Conservation (phyloP, 2,113 vertebrate species). For the Tychaedon coryphoeus region DNA sequence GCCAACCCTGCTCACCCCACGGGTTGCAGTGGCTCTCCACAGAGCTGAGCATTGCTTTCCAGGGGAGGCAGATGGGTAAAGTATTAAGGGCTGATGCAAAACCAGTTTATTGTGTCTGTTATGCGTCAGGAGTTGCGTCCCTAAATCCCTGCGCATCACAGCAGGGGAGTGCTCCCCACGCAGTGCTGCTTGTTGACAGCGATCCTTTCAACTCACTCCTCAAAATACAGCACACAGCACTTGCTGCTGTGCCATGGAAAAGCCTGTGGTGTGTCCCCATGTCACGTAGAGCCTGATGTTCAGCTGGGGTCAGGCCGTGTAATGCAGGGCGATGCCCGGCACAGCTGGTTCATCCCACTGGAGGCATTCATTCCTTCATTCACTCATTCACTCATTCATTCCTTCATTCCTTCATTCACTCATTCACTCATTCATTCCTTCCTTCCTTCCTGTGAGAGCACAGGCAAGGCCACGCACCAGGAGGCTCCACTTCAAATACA, state of each 20-base stretch:
- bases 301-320: not conserved
- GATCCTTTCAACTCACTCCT: not conserved
- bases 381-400: not conserved
- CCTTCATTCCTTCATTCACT: not conserved
- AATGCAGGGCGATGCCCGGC: not conserved
- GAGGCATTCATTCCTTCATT: not conserved
- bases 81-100: not conserved
- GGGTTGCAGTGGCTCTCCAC: not conserved
- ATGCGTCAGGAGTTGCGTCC: not conserved
- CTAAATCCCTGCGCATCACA: not conserved
- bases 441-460: not conserved
- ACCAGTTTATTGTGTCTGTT: not conserved
- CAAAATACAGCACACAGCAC: not conserved
- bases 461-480: not conserved
- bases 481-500: not conserved
- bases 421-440: not conserved
- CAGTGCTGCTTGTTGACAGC: not conserved
- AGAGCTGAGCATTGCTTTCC: not conserved
- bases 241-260: not conserved
- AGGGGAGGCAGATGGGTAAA: not conserved
- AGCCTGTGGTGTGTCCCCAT: not conserved
- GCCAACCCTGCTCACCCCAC: not conserved
- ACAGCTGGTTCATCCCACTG: fast-evolving
- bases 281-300: not conserved
- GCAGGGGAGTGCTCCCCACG: not conserved